Evolutionary conservation across 2,888 invertebrate species (phyloP), one percentile per base, ranked within the genome.

Genomic region (Xestia c-nigrum): DNA sequence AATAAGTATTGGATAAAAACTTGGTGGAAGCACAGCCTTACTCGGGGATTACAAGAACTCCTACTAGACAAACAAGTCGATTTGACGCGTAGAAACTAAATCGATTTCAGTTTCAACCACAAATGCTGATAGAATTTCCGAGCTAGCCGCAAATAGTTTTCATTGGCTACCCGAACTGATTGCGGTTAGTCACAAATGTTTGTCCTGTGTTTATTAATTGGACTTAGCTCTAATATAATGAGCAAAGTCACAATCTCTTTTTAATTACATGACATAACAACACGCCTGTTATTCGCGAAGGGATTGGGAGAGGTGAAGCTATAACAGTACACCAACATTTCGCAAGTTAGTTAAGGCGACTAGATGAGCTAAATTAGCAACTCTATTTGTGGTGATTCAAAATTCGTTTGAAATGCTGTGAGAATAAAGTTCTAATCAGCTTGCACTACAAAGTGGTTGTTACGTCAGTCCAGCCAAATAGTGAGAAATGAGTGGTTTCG

Each of bases 101-200:
- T 67, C 12, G 14, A 79, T 74, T 73, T 40, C 12, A 55, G 55
- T 50, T 16, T 24, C 7, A 19, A 63, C 66, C 74, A 52, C 80
- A 85, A 75, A 64, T n/a, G 46, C 76, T 73, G 70, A 55, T 85
- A 38, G 72, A 80, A 72, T 73, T 80, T 79, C 40, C 59, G n/a
- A 69, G 31, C 16, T 69, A 1, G 24, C 81, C 80, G 40, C 82
- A 69, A 65, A 84, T 63, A 38, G 57, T 40, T 74, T 72, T 66
- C 38, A 72, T 61, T 63, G 68, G 65, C 38, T 70, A 68, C 14
- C 63, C 61, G n/a, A 66, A 69, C 24, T 21, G 40, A 31, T 72
- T 75, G 61, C 46, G 65, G 80, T 5, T 31, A 21, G 38, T 21
- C 50, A 43, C 61, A 50, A 72, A 78, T 38, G 10, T 43, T 64